Percentiles rank a stretch among this genome's conserved stretches.
Evolutionary conservation across 1,140 invertebrate genomes (phyloP).

Genomic region (Drosophila yakuba): DNA sequence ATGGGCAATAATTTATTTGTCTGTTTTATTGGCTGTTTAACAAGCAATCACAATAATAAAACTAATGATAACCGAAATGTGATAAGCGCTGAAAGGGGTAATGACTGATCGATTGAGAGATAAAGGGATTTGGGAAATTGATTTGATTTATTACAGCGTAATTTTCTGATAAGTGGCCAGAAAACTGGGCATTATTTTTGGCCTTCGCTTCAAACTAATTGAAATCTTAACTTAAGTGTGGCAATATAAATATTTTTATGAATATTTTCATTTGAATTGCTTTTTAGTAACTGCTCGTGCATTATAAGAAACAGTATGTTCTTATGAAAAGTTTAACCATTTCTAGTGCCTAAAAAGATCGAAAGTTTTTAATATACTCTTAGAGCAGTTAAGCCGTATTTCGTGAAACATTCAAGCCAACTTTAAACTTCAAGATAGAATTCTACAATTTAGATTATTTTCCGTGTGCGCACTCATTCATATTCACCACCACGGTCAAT

Average conservation of each 20-base stretch:
- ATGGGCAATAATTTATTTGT: constrained; percentile 70
- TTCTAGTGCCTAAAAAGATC: too few species aligned
- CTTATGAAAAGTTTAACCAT: too few species aligned
- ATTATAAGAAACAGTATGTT: too few species aligned
- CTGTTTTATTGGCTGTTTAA: constrained; percentile 46
- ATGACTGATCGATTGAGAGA: background rate
- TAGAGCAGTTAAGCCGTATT: background rate
- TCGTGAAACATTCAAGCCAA: background rate
- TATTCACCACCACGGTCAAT: constrained; percentile 60
- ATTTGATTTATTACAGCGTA: constrained; percentile 21
- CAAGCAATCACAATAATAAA: constrained; percentile 45
- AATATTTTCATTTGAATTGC: too few species aligned
- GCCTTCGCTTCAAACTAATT: background rate
- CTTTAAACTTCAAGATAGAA: background rate
- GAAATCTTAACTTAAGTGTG: background rate
- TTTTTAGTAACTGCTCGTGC: too few species aligned
- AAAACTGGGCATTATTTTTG: background rate
- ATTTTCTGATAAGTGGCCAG: constrained; percentile 1
- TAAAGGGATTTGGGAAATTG: constrained; percentile 12
- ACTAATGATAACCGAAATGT: constrained; percentile 56
- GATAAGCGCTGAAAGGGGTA: constrained; percentile 48
- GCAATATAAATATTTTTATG: too few species aligned
- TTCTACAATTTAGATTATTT: background rate
- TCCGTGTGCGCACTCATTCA: constrained; percentile 43
- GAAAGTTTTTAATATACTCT: too few species aligned